These are phyloP conservation scores for Scolanthus callimorphus DNA, from an alignment of 92 coral and sea anemone species.

Conservation along the genomic window DNA sequence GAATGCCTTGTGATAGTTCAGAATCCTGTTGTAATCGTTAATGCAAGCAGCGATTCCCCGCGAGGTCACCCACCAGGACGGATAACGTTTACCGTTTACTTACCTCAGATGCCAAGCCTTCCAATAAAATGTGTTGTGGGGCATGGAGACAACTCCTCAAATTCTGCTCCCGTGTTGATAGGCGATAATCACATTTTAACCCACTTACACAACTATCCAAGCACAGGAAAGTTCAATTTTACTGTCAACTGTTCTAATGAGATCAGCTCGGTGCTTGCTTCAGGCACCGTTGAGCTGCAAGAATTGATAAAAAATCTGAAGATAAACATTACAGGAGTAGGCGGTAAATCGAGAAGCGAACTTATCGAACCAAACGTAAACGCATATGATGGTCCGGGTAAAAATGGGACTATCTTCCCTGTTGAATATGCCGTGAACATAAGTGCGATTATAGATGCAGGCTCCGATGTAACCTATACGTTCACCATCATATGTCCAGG, in stretches of 20 bases:
- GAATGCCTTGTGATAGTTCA: conserved; percentile 37
- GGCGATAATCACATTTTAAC: too few species aligned
- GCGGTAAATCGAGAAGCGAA: neutral
- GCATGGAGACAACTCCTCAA: too few species aligned
- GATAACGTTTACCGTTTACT: conserved; percentile 5
- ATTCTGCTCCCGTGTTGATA: too few species aligned
- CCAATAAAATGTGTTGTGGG: conserved; percentile 26
- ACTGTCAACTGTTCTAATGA: conserved; percentile 49
- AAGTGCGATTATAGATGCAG: conserved; percentile 30
- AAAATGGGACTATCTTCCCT: conserved; percentile 33
- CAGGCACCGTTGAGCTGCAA: conserved; percentile 23
- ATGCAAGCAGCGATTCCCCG: conserved; percentile 52
- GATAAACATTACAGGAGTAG: conserved; percentile 3
- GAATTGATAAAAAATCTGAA: conserved; percentile 22
- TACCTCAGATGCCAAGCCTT: conserved; percentile 20
- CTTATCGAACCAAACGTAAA: conserved; percentile 29
- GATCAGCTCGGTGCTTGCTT: conserved; percentile 8
- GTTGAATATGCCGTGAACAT: conserved; percentile 40
- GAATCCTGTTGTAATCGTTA: conserved; percentile 32
- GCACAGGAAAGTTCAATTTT: conserved; percentile 33
- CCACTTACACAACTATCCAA: conserved; percentile 41
- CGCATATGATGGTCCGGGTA: conserved; percentile 59
- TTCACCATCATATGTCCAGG: too few species aligned
- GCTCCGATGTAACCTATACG: conserved; percentile 71
- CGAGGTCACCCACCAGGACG: conserved; percentile 31